phyloP scores from a whole-genome alignment of 2,888 invertebrate genomes.

The Scaptomyza flava region DNA sequence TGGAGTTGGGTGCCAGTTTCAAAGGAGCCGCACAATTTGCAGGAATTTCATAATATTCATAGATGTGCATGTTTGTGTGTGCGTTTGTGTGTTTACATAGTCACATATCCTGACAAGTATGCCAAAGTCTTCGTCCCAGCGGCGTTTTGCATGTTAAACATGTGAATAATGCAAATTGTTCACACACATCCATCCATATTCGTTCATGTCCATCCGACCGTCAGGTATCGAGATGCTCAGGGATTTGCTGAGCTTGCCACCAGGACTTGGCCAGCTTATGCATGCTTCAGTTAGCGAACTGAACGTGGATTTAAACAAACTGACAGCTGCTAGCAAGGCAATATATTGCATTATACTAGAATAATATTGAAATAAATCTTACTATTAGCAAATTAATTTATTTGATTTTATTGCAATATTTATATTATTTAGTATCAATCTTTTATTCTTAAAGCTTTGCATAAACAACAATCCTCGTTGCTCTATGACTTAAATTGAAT shows the following conservation, averaged over 20 bases:
- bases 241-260: constrained; percentile 67
- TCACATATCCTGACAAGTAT: constrained; percentile 34
- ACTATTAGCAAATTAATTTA: neutral
- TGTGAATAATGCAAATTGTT: constrained; percentile 77
- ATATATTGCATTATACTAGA: constrained; percentile 1
- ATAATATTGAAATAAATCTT: constrained; percentile 1
- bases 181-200: constrained; percentile 54
- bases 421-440: neutral
- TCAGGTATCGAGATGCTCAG: constrained; percentile 75
- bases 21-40: constrained; percentile 32
- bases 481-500: constrained; percentile 7
- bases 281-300: constrained; percentile 29
- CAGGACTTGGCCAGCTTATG: constrained; percentile 62
- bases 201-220: constrained; percentile 58
- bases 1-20: constrained; percentile 35
- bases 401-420: neutral
- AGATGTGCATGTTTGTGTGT: neutral
- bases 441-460: too few species aligned
- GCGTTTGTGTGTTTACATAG: constrained; percentile 4
- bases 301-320: constrained; percentile 61
- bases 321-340: constrained; percentile 20
- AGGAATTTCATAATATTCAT: constrained; percentile 25
- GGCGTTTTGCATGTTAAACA: constrained; percentile 76
- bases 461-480: neutral
- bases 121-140: constrained; percentile 55